Conservation (phyloP, 2,888 invertebrate species). For the Euplagia quadripunctaria region DNA sequence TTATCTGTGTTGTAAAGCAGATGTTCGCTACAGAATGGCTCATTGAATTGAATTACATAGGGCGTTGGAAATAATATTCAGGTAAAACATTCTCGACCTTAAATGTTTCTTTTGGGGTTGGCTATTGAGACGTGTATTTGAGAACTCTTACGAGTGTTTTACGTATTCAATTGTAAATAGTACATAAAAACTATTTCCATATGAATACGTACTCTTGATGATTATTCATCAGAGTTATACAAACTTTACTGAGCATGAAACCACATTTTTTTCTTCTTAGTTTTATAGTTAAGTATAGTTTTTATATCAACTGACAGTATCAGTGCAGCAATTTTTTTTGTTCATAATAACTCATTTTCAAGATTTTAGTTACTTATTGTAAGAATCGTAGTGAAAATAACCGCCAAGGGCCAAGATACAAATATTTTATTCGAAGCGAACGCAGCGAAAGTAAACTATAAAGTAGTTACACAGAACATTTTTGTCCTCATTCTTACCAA, state of each 20-base stretch:
- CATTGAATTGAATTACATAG: conserved; percentile 50
- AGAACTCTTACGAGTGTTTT: neutral
- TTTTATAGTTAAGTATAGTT: no score
- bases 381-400: neutral
- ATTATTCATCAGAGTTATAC: no score
- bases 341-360: neutral
- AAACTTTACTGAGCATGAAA: no score
- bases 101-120: neutral
- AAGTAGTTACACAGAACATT: conserved; percentile 20
- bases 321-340: neutral
- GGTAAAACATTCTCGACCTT: conserved; percentile 17
- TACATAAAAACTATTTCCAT: neutral
- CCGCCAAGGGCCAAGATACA: neutral
- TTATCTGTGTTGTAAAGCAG: conserved; percentile 42
- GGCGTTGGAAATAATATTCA: conserved; percentile 33
- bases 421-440: neutral
- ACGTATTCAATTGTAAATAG: neutral
- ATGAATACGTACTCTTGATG: neutral
- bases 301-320: no score
- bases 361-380: neutral
- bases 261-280: no score
- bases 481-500: conserved; percentile 26
- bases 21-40: conserved; percentile 46
- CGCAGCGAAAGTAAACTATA: conserved; percentile 23
- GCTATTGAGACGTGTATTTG: neutral